These are phyloP conservation scores for Epinephelus moara DNA, from an alignment of 2,113 vertebrate species.

Conservation along the genomic window DNA sequence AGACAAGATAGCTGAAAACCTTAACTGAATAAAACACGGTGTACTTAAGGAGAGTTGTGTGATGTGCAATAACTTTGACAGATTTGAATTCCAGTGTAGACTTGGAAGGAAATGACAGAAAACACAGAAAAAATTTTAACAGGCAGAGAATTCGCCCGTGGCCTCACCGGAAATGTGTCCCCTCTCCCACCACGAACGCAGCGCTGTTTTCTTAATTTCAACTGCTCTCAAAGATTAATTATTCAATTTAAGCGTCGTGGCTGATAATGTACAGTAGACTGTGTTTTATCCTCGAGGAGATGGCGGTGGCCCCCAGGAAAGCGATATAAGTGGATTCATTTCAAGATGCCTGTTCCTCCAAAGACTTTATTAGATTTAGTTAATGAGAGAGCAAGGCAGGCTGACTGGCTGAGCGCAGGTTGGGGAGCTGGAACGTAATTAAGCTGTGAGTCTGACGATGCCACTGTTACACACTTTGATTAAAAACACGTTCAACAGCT, in stretches of 20 bases:
- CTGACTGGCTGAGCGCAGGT: constrained; percentile 75
- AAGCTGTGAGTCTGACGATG: constrained; percentile 76
- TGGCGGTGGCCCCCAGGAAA: constrained; percentile 70
- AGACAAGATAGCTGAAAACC: not conserved
- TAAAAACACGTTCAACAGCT: constrained; percentile 83
- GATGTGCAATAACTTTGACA: no score
- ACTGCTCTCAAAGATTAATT: constrained; percentile 73
- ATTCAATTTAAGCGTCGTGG: constrained; percentile 67
- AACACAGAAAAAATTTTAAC: not conserved
- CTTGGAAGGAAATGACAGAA: constrained; percentile 3
- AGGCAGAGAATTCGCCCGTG: not conserved
- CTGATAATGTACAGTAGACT: constrained; percentile 67
- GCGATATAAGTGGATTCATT: constrained; percentile 82
- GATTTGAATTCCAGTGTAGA: not conserved
- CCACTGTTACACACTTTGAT: constrained; percentile 81
- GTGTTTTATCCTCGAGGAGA: constrained; percentile 70
- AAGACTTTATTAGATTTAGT: constrained; percentile 84
- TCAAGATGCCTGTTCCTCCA: constrained; percentile 80
- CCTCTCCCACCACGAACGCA: constrained; percentile 16
- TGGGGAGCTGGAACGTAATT: constrained; percentile 83
- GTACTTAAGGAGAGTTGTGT: not conserved
- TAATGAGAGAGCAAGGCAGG: constrained; percentile 81
- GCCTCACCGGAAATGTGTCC: constrained; percentile 8
- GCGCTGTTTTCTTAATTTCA: constrained; percentile 60
- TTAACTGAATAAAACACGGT: not conserved